A percentile compares a stretch with the other conserved stretches of the same genome.
Conservation (phyloP, 2,888 invertebrate species). For the Leptinotarsa haldemani region DNA sequence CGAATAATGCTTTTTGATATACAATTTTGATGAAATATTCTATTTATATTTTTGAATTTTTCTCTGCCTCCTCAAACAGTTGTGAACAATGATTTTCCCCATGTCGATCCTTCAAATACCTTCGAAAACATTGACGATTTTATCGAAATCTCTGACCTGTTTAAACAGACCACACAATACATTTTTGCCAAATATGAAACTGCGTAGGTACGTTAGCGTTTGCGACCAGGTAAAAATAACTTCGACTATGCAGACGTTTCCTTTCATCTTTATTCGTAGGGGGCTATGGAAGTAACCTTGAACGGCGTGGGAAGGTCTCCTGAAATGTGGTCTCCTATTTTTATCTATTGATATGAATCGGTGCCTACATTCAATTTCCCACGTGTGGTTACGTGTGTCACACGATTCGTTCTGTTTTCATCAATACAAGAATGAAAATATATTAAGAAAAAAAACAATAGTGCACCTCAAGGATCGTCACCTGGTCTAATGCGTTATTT, state of each 20-base stretch:
- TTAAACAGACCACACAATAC: background rate
- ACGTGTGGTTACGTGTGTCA: background rate
- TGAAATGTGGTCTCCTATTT: conserved; percentile 2
- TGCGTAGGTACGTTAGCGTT: conserved; percentile 34
- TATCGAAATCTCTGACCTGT: background rate
- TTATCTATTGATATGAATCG: background rate
- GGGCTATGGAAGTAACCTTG: conserved; percentile 32
- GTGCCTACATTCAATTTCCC: background rate
- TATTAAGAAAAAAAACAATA: too few relatives aligned
- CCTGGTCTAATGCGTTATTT: too few relatives aligned
- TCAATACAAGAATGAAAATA: too few relatives aligned
- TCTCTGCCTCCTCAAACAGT: too few relatives aligned
- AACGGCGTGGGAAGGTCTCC: conserved; percentile 22
- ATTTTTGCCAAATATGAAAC: conserved; percentile 32
- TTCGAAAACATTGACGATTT: background rate
- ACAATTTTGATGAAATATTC: too few relatives aligned
- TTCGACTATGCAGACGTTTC: conserved; percentile 34
- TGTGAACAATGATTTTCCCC: too few relatives aligned
- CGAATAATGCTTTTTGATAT: too few relatives aligned
- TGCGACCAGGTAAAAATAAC: conserved; percentile 41
- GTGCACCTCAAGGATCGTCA: too few relatives aligned
- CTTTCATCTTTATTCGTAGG: conserved; percentile 32
- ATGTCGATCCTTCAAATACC: too few relatives aligned
- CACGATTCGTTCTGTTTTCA: too few relatives aligned
- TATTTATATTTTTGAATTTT: too few relatives aligned